Evolutionary conservation across 2,113 vertebrate genomes (phyloP).

Genomic region (Crotalus helleri): DNA sequence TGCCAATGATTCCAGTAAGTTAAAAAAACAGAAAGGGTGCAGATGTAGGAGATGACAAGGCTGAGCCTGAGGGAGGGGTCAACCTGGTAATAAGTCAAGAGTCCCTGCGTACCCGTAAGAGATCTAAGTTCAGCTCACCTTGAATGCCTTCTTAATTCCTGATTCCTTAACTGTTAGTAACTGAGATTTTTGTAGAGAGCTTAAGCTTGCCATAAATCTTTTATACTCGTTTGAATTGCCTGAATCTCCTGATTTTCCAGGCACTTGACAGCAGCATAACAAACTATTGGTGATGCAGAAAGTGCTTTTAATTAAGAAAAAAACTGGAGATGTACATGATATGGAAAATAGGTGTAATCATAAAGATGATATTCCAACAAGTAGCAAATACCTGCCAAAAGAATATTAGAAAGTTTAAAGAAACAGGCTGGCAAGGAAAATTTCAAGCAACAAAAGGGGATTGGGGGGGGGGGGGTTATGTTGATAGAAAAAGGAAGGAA

Average conservation of each 20-base stretch:
- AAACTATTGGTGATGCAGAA: not conserved
- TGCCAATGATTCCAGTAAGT: not conserved
- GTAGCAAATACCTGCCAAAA: not conserved
- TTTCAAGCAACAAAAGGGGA: not conserved
- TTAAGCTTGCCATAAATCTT: too few relatives aligned
- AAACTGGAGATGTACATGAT: not conserved
- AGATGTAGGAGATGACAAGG: too few relatives aligned
- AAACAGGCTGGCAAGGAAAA: not conserved
- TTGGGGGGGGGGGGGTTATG: not conserved
- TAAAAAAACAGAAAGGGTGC: not conserved
- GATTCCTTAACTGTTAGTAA: too few relatives aligned
- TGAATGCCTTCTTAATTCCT: too few relatives aligned
- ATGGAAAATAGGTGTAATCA: not conserved
- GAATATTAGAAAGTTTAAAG: not conserved
- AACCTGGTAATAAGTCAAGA: too few relatives aligned
- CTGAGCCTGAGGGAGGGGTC: too few relatives aligned
- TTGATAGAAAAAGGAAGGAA: not conserved
- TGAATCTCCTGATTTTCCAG: too few relatives aligned
- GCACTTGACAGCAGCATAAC: not conserved
- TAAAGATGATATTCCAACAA: not conserved
- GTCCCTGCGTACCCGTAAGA: too few relatives aligned
- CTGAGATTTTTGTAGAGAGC: too few relatives aligned
- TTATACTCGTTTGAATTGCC: too few relatives aligned
- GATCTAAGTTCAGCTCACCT: too few relatives aligned
- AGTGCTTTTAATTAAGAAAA: not conserved